These are phyloP conservation scores for Priocnemis perturbator DNA, from an alignment of 2,888 invertebrate genomes.

Conservation along the genomic window DNA sequence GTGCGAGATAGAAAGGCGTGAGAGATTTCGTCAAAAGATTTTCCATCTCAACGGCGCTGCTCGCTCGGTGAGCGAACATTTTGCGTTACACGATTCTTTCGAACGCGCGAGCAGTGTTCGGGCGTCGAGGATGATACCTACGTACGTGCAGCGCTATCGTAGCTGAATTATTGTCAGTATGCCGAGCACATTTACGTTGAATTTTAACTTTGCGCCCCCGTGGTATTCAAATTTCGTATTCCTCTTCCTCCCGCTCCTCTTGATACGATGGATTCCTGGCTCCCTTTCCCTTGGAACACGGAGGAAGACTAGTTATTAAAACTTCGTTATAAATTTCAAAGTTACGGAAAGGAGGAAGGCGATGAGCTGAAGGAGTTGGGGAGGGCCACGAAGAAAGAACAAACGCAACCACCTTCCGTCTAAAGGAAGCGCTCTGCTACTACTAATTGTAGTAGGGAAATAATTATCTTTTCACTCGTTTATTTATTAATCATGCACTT, in stretches of 20 bases:
- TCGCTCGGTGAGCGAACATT: no score
- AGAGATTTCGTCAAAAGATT: background rate
- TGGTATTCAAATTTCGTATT: conserved; percentile 31
- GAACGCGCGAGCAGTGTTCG: no score
- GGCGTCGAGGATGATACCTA: no score
- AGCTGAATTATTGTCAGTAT: no score
- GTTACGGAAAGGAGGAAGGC: conserved; percentile 31
- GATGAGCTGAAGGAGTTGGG: conserved; percentile 22
- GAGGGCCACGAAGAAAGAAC: conserved; percentile 27
- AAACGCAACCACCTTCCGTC: conserved; percentile 25
- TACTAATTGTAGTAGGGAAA: conserved; percentile 27
- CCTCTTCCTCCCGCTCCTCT: conserved; percentile 31
- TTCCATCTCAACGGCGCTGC: no score
- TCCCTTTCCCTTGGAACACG: conserved; percentile 18
- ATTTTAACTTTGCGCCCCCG: conserved; percentile 23
- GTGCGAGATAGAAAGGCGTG: background rate
- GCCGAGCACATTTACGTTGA: conserved; percentile 16
- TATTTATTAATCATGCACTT: conserved; percentile 12
- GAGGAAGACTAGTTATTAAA: conserved; percentile 50
- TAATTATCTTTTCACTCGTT: conserved; percentile 6
- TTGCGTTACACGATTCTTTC: no score
- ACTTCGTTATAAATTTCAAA: conserved; percentile 57
- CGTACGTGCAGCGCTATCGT: no score
- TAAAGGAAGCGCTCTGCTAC: conserved; percentile 19
- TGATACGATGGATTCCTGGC: conserved; percentile 36